Evolutionary conservation across 2,113 vertebrate genomes (phyloP), one percentile per base, ranked within the genome.

Genomic region (Sander vitreus): DNA sequence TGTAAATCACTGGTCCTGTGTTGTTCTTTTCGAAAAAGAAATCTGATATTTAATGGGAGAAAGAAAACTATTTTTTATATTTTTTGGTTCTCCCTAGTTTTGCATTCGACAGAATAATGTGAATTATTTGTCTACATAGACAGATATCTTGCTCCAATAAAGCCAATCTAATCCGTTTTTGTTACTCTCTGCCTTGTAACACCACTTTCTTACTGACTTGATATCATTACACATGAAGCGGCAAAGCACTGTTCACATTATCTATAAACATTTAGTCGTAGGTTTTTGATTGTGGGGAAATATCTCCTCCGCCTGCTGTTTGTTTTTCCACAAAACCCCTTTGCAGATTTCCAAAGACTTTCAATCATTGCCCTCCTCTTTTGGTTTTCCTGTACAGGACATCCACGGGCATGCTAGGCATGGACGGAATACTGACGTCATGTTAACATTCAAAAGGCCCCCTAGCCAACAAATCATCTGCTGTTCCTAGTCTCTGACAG

Each of bases 401-500:
- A 77, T 85, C 76, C 78, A 74, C 0, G 25, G 74, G 51, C 59
- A 47, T 33, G 67, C 66, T 59, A 74, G 80, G 36, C 62, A 68
- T 57, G 43, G 43, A 62, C 8, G 69, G 64, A 78, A 72, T 48
- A 76, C 53, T 83, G 81, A 86, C 81, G 27, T 91, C 69, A 79
- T 15, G 60, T 67, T 51, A 67, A 71, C n/a, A 43, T 63, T 75
- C 21, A 83, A 60, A 66, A 51, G 30, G n/a, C 65, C 71, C 69
- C 74, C 7, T 19, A n/a, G 55, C 62, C 59, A 81, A 85, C 85
- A 88, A 89, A 91, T 91, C 85, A 50, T 70, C 54, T 11, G 50
- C 69, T 68, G 78, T 82, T 88, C 74, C 81, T 67, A 5, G 72
- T 73, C 73, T 83, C 77, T 90, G 84, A 88, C 83, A 82, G 85